Conservation (phyloP, 2,113 vertebrate species). For the Pachyramphus minor region DNA sequence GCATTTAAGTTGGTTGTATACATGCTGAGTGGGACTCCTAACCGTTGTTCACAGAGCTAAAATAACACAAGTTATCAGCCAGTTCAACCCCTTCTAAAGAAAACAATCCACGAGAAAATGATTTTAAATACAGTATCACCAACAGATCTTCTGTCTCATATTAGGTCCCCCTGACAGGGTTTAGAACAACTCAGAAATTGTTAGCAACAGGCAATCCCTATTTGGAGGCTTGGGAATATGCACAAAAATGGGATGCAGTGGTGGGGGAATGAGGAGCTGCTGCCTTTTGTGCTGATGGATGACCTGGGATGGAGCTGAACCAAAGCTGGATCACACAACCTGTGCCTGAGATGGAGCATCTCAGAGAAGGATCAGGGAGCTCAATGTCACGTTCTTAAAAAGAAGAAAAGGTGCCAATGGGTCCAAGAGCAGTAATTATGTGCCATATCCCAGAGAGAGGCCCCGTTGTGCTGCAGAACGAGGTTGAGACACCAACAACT, state of each 20-base stretch:
- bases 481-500: not conserved
- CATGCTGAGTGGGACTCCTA: not conserved
- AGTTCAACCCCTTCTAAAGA: not conserved
- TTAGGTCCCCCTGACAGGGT: not conserved
- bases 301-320: not conserved
- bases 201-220: not conserved
- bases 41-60: not conserved
- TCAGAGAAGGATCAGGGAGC: accelerated
- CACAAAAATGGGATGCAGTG: accelerated
- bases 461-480: accelerated
- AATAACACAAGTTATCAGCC: not conserved
- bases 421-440: accelerated
- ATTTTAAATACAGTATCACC: not conserved
- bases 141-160: not conserved
- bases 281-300: not conserved
- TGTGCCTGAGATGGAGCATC: accelerated
- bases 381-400: accelerated
- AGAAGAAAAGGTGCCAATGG: no score
- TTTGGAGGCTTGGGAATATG: not conserved
- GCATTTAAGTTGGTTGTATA: not conserved
- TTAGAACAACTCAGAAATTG: not conserved
- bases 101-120: not conserved
- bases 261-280: not conserved
- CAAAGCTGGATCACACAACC: not conserved
- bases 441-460: not conserved